A percentile compares a stretch with the other conserved stretches of the same genome.
These are phyloP conservation scores for Nomada fabriciana DNA, from an alignment of 2,888 invertebrate genomes.

Conservation along the genomic window DNA sequence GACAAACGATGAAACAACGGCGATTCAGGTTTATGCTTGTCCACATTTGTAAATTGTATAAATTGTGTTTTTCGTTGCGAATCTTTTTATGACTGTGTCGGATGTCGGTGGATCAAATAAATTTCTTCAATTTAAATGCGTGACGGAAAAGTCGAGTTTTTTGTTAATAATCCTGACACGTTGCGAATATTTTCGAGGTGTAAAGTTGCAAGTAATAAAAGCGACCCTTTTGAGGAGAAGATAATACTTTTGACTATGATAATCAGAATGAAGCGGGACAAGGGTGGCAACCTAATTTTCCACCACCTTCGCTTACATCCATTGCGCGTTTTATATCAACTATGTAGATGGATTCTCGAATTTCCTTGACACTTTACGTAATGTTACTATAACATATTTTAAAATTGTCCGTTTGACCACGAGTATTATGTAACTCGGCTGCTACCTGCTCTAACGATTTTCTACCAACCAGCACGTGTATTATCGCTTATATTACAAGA, in stretches of 20 bases:
- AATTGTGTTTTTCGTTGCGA: neutral
- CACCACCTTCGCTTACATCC: conserved; percentile 53
- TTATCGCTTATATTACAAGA: too few species aligned
- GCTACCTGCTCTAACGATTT: too few species aligned
- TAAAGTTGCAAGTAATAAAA: conserved; percentile 45
- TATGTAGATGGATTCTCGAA: conserved; percentile 76
- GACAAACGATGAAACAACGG: conserved; percentile 6
- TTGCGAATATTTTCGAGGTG: conserved; percentile 29
- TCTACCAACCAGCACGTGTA: too few species aligned
- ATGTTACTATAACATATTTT: conserved; percentile 54
- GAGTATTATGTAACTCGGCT: too few species aligned
- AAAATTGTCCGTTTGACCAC: conserved; percentile 4
- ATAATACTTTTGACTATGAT: conserved; percentile 57
- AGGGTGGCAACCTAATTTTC: conserved; percentile 66
- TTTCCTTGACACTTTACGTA: conserved; percentile 76
- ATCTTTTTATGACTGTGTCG: neutral
- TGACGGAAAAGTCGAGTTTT: neutral
- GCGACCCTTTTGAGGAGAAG: conserved; percentile 17
- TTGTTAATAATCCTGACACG: neutral
- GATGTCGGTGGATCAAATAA: too few species aligned
- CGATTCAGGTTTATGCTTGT: neutral
- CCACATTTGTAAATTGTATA: neutral
- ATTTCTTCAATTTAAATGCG: neutral
- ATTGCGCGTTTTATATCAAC: conserved; percentile 52
- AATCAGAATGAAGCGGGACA: conserved; percentile 54